Conservation (phyloP, 1,140 invertebrate species). For the Drosophila pseudoananassae region DNA sequence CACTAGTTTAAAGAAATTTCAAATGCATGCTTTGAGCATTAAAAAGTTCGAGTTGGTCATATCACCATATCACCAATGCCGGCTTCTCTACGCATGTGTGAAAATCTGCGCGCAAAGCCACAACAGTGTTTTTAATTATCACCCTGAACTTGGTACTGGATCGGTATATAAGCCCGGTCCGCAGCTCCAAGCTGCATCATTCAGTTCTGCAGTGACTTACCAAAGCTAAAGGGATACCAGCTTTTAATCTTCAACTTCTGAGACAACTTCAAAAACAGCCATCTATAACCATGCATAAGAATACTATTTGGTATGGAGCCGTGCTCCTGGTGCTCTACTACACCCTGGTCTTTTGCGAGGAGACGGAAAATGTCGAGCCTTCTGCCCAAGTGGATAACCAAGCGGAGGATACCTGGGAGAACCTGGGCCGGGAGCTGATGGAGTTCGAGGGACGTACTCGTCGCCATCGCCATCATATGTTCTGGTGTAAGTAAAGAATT, state of each 20-base stretch:
- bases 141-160: slow-evolving; percentile 57
- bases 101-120: slow-evolving; percentile 62
- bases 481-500: slow-evolving; percentile 62
- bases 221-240: slow-evolving; percentile 37
- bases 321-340: slow-evolving; percentile 64
- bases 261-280: slow-evolving; percentile 3
- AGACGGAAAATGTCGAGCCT: slow-evolving; percentile 41
- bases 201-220: slow-evolving; percentile 50
- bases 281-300: slow-evolving; percentile 62
- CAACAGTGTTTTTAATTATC: slow-evolving; percentile 62
- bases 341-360: slow-evolving; percentile 69
- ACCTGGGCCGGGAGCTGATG: slow-evolving; percentile 52
- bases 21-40: slow-evolving; percentile 73
- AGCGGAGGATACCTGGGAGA: slow-evolving; percentile 34
- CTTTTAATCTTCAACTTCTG: slow-evolving; percentile 3
- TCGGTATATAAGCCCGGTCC: slow-evolving; percentile 55
- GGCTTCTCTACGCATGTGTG: slow-evolving; percentile 61
- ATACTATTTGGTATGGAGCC: slow-evolving; percentile 62
- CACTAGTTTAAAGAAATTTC: slow-evolving; percentile 75
- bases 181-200: slow-evolving; percentile 55
- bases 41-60: slow-evolving; percentile 48
- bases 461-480: slow-evolving; percentile 66
- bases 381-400: slow-evolving; percentile 37
- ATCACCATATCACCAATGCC: slow-evolving; percentile 14
- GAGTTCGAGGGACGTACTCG: slow-evolving; percentile 73